Conservation (phyloP, 2,113 vertebrate genomes). For the Tringa solitaria region DNA sequence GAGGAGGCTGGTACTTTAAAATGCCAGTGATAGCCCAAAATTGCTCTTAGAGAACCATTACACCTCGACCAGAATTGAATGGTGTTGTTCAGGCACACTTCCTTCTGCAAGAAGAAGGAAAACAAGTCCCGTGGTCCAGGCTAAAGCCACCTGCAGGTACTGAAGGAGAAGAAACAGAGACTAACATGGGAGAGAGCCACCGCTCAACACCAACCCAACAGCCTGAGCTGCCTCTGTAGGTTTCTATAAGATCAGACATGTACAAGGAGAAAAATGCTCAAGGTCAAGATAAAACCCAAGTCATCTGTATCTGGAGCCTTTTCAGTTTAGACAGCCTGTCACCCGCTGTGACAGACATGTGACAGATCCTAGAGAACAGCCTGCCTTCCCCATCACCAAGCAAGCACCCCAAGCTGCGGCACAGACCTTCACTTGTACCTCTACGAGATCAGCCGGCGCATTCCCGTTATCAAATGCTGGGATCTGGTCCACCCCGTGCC, state of each 20-base stretch:
- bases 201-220: fast-evolving
- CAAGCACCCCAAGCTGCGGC: fast-evolving
- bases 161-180: not conserved
- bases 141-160: not conserved
- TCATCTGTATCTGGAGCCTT: not conserved
- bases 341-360: not conserved
- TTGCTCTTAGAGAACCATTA: not conserved
- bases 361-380: not conserved
- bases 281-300: conserved; percentile 23
- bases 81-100: not conserved
- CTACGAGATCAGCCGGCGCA: fast-evolving
- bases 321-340: not conserved
- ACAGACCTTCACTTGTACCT: not conserved
- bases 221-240: not conserved
- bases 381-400: not conserved
- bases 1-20: not conserved
- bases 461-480: fast-evolving
- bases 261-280: not conserved
- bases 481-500: fast-evolving
- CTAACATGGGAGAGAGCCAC: not conserved
- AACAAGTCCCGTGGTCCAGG: not conserved
- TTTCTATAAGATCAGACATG: not conserved
- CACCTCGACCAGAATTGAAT: not conserved
- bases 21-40: not conserved
- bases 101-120: not conserved